Percentiles rank a stretch among this genome's conserved stretches.
These are phyloP conservation scores for Clitarchus hookeri DNA, from an alignment of 2,888 invertebrate genomes.

Conservation along the genomic window DNA sequence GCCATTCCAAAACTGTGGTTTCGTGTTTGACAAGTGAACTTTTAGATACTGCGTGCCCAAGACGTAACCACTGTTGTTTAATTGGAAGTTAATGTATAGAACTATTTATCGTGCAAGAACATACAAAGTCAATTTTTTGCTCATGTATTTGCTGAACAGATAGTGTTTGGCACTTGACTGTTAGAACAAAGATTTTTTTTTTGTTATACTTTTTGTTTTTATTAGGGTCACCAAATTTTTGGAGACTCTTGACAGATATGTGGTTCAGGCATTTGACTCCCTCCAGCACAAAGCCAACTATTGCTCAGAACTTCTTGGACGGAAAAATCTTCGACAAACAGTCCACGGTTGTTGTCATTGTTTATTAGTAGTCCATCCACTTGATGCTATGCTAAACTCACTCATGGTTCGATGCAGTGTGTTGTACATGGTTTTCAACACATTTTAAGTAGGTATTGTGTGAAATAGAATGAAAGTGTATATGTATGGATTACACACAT, in stretches of 20 bases:
- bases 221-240: not conserved
- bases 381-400: not conserved
- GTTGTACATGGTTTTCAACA: not conserved
- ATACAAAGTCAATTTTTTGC: conserved; percentile 7
- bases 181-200: not conserved
- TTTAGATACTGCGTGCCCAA: not conserved
- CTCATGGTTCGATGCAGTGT: not conserved
- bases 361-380: not conserved
- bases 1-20: not conserved
- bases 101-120: not conserved
- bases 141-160: not conserved
- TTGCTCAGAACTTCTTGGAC: conserved; percentile 5
- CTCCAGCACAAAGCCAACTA: not conserved
- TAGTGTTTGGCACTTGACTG: not conserved
- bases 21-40: not conserved
- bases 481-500: not conserved
- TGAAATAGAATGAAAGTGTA: not conserved
- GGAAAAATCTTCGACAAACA: not conserved
- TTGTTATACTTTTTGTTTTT: not conserved
- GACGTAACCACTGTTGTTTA: not conserved
- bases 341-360: not conserved
- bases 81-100: not conserved
- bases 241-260: not conserved
- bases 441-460: not conserved
- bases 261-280: conserved; percentile 7